phyloP scores from a whole-genome alignment of 2,888 invertebrate genomes.

The Schizaphis graminum region DNA sequence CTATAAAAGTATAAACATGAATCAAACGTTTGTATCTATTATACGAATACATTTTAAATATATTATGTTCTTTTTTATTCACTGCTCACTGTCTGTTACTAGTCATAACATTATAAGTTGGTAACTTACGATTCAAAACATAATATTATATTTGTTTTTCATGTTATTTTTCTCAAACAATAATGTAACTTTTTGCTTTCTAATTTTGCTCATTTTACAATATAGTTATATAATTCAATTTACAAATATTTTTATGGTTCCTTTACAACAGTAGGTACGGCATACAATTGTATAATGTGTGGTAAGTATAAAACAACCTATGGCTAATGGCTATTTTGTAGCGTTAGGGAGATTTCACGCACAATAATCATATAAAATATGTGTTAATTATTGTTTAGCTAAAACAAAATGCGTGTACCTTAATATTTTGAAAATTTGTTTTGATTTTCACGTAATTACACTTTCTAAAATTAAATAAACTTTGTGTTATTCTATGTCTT shows the following conservation, averaged over 20 bases:
- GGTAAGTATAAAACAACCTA: not conserved
- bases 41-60: not conserved
- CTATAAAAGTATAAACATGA: not conserved
- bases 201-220: not conserved
- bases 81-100: not conserved
- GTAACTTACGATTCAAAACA: not conserved
- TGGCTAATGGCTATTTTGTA: not conserved
- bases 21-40: not conserved
- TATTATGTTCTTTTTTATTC: not conserved
- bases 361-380: not conserved
- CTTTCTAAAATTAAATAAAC: constrained; percentile 5
- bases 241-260: not conserved
- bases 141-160: not conserved
- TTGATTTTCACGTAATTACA: not conserved
- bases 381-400: constrained; percentile 19
- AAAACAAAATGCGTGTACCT: not conserved
- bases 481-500: not conserved
- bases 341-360: not conserved
- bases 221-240: constrained; percentile 16
- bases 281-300: not conserved
- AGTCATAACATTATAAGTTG: not conserved
- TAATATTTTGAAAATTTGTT: constrained; percentile 3
- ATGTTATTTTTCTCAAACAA: not conserved
- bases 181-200: constrained; percentile 1
- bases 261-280: not conserved